phyloP scores from a whole-genome alignment of 1,140 invertebrate species.

The Eciton burchellii region DNA sequence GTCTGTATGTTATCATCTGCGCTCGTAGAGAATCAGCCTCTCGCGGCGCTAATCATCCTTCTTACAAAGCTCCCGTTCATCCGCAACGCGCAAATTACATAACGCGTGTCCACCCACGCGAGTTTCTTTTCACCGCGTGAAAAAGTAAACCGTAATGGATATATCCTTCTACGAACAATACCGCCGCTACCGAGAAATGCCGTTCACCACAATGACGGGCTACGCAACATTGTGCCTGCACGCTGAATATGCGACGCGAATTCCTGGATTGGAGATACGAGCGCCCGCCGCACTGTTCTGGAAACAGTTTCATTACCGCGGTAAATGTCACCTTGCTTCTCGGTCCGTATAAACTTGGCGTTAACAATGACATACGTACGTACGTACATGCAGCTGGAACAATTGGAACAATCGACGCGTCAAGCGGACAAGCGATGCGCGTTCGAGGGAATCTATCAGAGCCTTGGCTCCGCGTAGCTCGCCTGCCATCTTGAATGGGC shows the following conservation, averaged over 20 bases:
- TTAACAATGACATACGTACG: slow-evolving; percentile 42
- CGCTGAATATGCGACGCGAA: slow-evolving; percentile 31
- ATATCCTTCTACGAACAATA: slow-evolving; percentile 52
- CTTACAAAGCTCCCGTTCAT: slow-evolving; percentile 3
- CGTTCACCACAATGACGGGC: slow-evolving; percentile 32
- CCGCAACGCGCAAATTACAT: slow-evolving; percentile 26
- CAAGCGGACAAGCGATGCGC: not conserved
- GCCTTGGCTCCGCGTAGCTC: not conserved
- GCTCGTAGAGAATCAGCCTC: slow-evolving; percentile 2
- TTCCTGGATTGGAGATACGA: slow-evolving; percentile 33
- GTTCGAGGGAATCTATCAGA: slow-evolving; percentile 5
- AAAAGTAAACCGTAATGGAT: slow-evolving; percentile 37
- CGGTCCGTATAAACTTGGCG: slow-evolving; percentile 36
- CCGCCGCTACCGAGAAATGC: slow-evolving; percentile 46
- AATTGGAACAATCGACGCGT: slow-evolving; percentile 25
- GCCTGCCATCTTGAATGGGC: slow-evolving; percentile 2
- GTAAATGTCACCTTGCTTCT: slow-evolving; percentile 52
- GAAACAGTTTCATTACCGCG: slow-evolving; percentile 41
- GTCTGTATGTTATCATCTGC: slow-evolving; percentile 23
- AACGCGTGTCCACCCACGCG: slow-evolving; percentile 32
- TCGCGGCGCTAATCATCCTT: not conserved
- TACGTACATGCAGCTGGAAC: slow-evolving; percentile 24
- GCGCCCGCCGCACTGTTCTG: slow-evolving; percentile 7
- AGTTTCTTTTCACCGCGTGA: not conserved
- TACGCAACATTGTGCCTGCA: slow-evolving; percentile 41